phyloP scores from a whole-genome alignment of 2,113 vertebrate species.

The Marcusenius ussheri region DNA sequence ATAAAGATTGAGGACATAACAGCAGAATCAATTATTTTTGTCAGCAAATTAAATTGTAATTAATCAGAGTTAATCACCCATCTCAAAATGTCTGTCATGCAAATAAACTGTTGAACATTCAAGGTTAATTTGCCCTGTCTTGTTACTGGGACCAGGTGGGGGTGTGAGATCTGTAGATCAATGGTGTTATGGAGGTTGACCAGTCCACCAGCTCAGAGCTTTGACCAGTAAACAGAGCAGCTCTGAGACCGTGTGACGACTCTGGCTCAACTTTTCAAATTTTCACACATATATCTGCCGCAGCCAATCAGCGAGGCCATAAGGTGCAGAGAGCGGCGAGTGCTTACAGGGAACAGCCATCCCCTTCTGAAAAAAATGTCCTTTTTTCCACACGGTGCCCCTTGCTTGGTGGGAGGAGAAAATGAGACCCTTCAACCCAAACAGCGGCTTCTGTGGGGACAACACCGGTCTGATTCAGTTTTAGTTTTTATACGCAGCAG shows the following conservation, averaged over 20 bases:
- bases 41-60: conserved; percentile 35
- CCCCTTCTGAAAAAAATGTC: background rate
- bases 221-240: background rate
- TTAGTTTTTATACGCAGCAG: background rate
- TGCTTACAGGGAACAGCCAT: background rate
- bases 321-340: background rate
- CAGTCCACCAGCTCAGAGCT: background rate
- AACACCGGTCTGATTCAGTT: background rate
- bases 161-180: background rate
- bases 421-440: background rate
- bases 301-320: background rate
- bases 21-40: conserved; percentile 32
- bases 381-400: background rate
- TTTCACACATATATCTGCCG: background rate
- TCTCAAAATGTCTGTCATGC: conserved; percentile 28
- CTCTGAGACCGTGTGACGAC: background rate
- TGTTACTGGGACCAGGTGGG: background rate
- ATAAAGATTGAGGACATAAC: conserved; percentile 45
- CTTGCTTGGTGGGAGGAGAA: background rate
- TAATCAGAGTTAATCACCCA: conserved; percentile 37
- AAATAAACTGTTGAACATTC: conserved; percentile 33
- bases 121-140: conserved; percentile 37
- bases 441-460: background rate
- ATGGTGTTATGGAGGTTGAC: background rate
- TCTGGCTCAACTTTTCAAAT: background rate